phyloP scores from a whole-genome alignment of 2,113 vertebrate species.

The Grallaria varia region DNA sequence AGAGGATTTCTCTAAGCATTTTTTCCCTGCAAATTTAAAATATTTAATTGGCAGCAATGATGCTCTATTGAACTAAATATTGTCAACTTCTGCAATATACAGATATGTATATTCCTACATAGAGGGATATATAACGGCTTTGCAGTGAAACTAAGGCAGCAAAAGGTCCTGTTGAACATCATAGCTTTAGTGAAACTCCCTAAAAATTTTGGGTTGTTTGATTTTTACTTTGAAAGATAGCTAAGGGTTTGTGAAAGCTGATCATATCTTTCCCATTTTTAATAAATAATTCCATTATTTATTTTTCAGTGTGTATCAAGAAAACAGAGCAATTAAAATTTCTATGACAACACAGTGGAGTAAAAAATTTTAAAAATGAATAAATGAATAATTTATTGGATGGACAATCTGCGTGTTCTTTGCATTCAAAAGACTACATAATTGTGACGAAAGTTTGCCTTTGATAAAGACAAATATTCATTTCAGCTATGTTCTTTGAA shows the following conservation, averaged over 20 bases:
- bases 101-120: neutral
- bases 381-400: neutral
- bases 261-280: neutral
- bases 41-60: neutral
- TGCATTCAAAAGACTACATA: neutral
- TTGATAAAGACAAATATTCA: neutral
- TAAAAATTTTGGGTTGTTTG: fast-evolving
- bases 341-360: fast-evolving
- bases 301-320: neutral
- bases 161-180: neutral
- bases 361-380: neutral
- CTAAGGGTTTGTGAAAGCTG: neutral
- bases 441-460: neutral
- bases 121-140: neutral
- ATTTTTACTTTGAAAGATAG: neutral
- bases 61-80: neutral
- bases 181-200: neutral
- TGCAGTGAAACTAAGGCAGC: neutral
- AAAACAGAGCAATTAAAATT: neutral
- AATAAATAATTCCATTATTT: neutral
- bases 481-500: neutral
- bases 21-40: conserved; percentile 5
- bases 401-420: neutral
- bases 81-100: neutral
- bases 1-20: neutral